Evolutionary conservation across 64 coral and sea anemone species (phyloP).

Genomic region (Acropora tenuis): DNA sequence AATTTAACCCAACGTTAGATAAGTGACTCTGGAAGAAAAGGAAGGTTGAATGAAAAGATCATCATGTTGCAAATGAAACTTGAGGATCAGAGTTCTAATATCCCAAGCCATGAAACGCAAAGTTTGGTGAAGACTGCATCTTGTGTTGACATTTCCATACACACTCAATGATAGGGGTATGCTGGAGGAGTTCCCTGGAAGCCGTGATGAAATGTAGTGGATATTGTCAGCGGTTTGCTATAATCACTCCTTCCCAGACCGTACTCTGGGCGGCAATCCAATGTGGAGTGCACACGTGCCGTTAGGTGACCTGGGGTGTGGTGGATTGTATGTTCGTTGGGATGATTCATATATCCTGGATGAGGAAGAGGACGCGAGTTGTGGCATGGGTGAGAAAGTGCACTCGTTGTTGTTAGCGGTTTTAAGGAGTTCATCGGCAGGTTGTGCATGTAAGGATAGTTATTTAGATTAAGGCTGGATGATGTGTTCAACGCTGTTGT

Average conservation of each 20-base stretch:
- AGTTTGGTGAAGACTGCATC: neutral
- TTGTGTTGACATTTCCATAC: neutral
- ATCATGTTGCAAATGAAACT: too few relatives aligned
- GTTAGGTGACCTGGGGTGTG: slow-evolving; percentile 56
- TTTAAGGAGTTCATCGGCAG: slow-evolving; percentile 42
- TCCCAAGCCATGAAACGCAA: neutral
- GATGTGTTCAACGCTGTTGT: slow-evolving; percentile 24
- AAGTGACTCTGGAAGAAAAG: too few relatives aligned
- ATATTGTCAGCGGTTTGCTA: slow-evolving; percentile 71
- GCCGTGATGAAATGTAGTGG: slow-evolving; percentile 56
- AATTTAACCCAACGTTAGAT: too few relatives aligned
- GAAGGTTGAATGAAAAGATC: too few relatives aligned
- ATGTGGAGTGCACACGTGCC: slow-evolving; percentile 45
- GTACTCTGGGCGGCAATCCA: slow-evolving; percentile 39
- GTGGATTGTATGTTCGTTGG: slow-evolving; percentile 72
- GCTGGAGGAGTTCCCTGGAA: slow-evolving; percentile 40
- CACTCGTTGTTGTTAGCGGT: slow-evolving; percentile 44
- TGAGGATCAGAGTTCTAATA: neutral
- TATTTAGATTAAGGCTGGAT: slow-evolving; percentile 24
- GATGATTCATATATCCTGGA: slow-evolving; percentile 64
- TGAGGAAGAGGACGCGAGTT: slow-evolving; percentile 45
- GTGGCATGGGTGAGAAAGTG: slow-evolving; percentile 48
- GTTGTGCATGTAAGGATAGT: slow-evolving; percentile 53
- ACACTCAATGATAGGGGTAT: slow-evolving; percentile 50
- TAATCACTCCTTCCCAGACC: slow-evolving; percentile 56